A percentile compares a stretch with the other conserved stretches of the same genome.
phyloP scores from a whole-genome alignment of 2,113 vertebrate genomes.

The Orthonyx spaldingii region DNA sequence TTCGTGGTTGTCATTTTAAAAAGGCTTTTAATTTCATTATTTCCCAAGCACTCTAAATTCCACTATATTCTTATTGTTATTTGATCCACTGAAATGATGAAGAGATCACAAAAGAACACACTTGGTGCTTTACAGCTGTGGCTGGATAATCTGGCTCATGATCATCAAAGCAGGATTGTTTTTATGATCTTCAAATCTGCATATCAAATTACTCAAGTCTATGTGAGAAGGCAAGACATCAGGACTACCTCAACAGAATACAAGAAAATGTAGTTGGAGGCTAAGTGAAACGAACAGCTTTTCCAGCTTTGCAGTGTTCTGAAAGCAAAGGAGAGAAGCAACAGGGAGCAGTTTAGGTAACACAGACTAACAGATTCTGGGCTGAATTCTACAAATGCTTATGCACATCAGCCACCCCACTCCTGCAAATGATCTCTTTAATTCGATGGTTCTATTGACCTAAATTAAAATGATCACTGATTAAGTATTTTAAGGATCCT shows the following conservation, averaged over 20 bases:
- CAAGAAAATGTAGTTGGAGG: background rate
- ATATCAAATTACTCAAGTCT: conserved; percentile 49
- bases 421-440: background rate
- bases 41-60: conserved; percentile 37
- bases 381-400: background rate
- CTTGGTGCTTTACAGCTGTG: conserved; percentile 19
- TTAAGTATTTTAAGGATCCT: background rate
- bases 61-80: conserved; percentile 20
- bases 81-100: conserved; percentile 32
- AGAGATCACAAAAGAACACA: conserved; percentile 39
- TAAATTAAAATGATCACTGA: background rate
- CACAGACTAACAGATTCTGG: background rate
- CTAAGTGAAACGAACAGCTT: background rate
- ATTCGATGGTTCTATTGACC: background rate
- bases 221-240: background rate
- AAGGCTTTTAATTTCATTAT: conserved; percentile 33
- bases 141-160: conserved; percentile 48
- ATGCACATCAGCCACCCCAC: background rate
- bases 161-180: conserved; percentile 60
- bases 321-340: background rate
- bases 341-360: background rate
- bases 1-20: background rate
- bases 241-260: conserved; percentile 29
- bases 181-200: conserved; percentile 59
- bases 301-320: background rate